A percentile compares a stretch with the other conserved stretches of the same genome.
phyloP scores from a whole-genome alignment of 1,140 invertebrate genomes.

The Hormaphis cornu region DNA sequence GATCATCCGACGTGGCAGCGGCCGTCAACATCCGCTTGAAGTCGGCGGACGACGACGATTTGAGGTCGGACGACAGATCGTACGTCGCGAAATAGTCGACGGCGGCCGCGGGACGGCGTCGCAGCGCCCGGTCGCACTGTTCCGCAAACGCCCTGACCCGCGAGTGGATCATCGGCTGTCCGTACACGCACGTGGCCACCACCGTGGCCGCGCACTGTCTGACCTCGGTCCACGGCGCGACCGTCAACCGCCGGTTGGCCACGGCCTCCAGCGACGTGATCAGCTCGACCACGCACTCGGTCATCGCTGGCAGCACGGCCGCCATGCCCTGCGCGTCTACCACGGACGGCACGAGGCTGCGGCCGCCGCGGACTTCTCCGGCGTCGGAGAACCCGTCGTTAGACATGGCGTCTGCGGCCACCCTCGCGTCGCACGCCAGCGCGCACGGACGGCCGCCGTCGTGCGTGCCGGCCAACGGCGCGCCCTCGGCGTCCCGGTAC shows the following conservation, averaged over 20 bases:
- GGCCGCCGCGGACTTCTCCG: background rate
- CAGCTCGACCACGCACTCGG: background rate
- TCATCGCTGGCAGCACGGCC: background rate
- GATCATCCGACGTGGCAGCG: too few relatives aligned
- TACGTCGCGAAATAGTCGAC: background rate
- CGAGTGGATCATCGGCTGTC: background rate
- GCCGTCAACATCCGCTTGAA: background rate
- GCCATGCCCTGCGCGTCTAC: background rate
- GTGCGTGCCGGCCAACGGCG: background rate
- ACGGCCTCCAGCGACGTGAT: background rate
- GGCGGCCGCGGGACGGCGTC: background rate
- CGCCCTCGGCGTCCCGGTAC: background rate
- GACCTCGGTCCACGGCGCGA: background rate
- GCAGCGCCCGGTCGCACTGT: background rate
- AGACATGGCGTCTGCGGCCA: background rate
- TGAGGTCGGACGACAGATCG: background rate
- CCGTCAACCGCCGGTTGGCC: background rate
- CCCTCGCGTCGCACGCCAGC: background rate
- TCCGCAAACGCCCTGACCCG: background rate
- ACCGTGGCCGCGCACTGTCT: background rate
- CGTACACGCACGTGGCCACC: constrained; percentile 21
- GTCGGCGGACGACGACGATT: background rate
- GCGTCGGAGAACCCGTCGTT: background rate
- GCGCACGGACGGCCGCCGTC: background rate
- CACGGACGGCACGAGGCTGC: background rate